Evolutionary conservation across 2,113 vertebrate species (phyloP).

Genomic region (Erpornis zantholeuca): DNA sequence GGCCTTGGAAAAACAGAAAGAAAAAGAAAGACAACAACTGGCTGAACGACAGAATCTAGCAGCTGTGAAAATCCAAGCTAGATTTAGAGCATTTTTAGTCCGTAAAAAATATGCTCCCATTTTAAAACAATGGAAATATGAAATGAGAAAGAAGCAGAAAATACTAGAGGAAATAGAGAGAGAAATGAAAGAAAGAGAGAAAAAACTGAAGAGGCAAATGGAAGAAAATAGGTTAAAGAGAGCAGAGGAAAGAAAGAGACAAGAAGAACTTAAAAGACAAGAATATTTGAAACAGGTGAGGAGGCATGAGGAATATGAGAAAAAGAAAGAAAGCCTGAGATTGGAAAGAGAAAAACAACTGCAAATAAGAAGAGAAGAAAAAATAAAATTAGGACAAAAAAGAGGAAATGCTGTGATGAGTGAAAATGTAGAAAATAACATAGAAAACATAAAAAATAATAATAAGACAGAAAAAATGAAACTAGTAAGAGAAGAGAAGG

Average conservation of each 20-base stretch:
- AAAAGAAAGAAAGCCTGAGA: constrained; percentile 64
- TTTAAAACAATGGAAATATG: constrained; percentile 66
- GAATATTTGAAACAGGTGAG: constrained; percentile 38
- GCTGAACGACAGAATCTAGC: constrained; percentile 60
- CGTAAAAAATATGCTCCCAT: constrained; percentile 62
- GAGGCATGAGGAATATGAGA: constrained; percentile 65
- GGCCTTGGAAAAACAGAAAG: constrained; percentile 72
- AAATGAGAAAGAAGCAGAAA: constrained; percentile 62
- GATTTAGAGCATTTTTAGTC: constrained; percentile 66
- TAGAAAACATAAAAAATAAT: not conserved
- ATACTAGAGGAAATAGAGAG: constrained; percentile 53
- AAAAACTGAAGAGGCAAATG: constrained; percentile 38
- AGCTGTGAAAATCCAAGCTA: constrained; percentile 80
- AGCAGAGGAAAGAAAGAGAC: constrained; percentile 35
- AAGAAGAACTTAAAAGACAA: constrained; percentile 43
- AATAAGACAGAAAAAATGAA: not conserved
- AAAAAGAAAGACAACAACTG: constrained; percentile 58
- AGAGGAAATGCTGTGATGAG: not conserved
- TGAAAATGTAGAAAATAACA: not conserved
- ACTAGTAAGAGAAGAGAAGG: not conserved
- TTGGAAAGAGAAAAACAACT: constrained; percentile 50
- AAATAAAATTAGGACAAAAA: not conserved
- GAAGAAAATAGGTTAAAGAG: constrained; percentile 53
- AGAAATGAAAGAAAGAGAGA: constrained; percentile 63
- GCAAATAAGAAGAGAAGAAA: constrained; percentile 31